Percentiles rank a stretch among this genome's conserved stretches.
Conservation (phyloP, 2,113 vertebrate genomes). For the Lepus americanus region DNA sequence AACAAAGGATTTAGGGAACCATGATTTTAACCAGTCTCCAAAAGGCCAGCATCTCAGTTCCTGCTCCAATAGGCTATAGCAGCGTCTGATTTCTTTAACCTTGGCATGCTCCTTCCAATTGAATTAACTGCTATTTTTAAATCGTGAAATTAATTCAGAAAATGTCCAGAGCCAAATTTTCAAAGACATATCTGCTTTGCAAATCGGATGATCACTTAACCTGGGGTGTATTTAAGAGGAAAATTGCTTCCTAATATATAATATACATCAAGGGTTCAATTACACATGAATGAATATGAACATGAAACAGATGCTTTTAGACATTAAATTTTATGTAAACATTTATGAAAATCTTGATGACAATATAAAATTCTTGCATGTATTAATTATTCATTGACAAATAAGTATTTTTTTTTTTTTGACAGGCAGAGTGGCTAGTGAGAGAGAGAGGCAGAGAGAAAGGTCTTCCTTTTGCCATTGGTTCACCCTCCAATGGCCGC, state of each 20-base stretch:
- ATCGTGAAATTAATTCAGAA: conserved; percentile 28
- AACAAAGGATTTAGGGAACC: neutral
- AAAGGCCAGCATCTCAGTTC: neutral
- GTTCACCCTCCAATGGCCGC: too few species aligned
- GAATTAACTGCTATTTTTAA: conserved; percentile 28
- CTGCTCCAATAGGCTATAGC: neutral
- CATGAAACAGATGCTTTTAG: neutral
- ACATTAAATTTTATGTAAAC: conserved; percentile 2
- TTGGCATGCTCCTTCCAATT: neutral
- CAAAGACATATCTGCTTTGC: conserved; percentile 23
- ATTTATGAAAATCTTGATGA: neutral
- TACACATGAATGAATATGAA: conserved; percentile 3
- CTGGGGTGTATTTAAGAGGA: neutral
- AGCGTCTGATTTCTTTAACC: conserved; percentile 15
- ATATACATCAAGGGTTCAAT: neutral
- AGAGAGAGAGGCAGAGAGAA: too few species aligned
- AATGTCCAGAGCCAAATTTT: conserved; percentile 16
- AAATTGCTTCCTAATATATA: conserved; percentile 12
- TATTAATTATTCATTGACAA: neutral
- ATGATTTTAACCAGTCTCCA: neutral
- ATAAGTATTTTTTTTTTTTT: too few species aligned
- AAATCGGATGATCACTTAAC: neutral
- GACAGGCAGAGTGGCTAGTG: too few species aligned
- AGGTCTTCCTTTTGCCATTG: too few species aligned
- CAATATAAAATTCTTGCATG: neutral